These are phyloP conservation scores for Rhadinocentrus ornatus DNA, from an alignment of 2,797 vertebrate species.

Conservation along the genomic window DNA sequence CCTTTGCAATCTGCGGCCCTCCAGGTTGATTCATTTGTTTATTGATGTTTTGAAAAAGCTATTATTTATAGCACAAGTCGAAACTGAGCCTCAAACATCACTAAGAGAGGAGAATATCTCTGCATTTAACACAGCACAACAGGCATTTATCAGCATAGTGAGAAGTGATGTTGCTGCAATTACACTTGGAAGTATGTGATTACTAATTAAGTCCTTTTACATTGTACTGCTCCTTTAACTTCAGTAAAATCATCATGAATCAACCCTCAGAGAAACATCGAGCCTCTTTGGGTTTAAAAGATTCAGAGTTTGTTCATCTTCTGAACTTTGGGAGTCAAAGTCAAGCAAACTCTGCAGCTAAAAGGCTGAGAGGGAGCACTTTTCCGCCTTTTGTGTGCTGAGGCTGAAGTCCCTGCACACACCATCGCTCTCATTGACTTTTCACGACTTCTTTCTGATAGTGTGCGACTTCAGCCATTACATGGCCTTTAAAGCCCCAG, in stretches of 20 bases:
- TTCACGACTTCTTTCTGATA: conserved; percentile 33
- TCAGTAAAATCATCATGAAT: conserved; percentile 1
- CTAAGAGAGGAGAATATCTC: background rate
- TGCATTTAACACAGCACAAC: conserved; percentile 13
- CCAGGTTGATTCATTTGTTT: conserved; percentile 31
- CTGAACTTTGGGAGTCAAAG: no score
- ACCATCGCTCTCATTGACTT: background rate
- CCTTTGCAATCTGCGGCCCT: conserved; percentile 11
- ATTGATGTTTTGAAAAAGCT: conserved; percentile 34
- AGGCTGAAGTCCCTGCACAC: background rate
- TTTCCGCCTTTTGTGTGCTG: background rate
- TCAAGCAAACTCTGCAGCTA: background rate
- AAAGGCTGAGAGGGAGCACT: background rate
- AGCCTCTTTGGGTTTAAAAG: no score
- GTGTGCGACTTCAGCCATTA: conserved; percentile 35
- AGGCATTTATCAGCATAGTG: background rate
- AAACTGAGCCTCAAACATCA: conserved; percentile 11
- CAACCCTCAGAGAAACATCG: background rate
- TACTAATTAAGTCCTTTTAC: background rate
- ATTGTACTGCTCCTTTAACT: background rate
- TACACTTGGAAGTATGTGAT: background rate
- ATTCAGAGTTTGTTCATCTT: no score
- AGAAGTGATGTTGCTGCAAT: background rate
- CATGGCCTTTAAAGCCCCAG: conserved; percentile 20
- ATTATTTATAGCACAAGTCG: conserved; percentile 42